A percentile compares a stretch with the other conserved stretches of the same genome.
These are phyloP conservation scores for Aspidiotus destructor DNA, from an alignment of 2,888 invertebrate species.

Conservation along the genomic window DNA sequence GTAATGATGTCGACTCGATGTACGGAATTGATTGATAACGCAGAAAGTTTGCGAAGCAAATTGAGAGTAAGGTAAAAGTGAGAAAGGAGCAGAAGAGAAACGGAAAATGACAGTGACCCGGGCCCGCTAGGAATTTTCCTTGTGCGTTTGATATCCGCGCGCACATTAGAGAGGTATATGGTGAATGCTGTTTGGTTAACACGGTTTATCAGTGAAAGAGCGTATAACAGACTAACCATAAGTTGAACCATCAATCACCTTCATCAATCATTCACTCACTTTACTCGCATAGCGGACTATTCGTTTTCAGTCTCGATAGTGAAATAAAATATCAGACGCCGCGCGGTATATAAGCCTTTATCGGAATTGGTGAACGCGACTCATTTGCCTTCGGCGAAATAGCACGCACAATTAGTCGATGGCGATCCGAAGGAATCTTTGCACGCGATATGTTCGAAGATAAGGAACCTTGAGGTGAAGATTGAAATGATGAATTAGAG, in stretches of 20 bases:
- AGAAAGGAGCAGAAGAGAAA: background rate
- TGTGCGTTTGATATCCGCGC: background rate
- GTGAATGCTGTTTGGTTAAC: slow-evolving; percentile 17
- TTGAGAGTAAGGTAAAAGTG: slow-evolving; percentile 24
- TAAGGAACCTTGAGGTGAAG: too few relatives aligned
- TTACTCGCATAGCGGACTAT: background rate
- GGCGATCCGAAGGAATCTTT: too few relatives aligned
- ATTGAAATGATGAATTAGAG: too few relatives aligned
- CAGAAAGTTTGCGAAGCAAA: slow-evolving; percentile 30
- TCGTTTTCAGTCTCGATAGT: slow-evolving; percentile 1
- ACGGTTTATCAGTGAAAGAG: slow-evolving; percentile 28
- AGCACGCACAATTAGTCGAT: too few relatives aligned
- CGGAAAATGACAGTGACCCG: slow-evolving; percentile 8
- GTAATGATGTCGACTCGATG: slow-evolving; percentile 26
- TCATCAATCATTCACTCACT: slow-evolving; percentile 27
- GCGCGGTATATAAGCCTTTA: too few relatives aligned
- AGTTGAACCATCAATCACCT: slow-evolving; percentile 31
- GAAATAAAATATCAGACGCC: too few relatives aligned
- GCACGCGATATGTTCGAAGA: too few relatives aligned
- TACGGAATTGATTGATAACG: slow-evolving; percentile 25
- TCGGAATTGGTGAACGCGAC: too few relatives aligned
- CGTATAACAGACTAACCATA: slow-evolving; percentile 28
- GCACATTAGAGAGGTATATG: background rate
- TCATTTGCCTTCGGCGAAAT: too few relatives aligned
- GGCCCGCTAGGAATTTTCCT: slow-evolving; percentile 7